A percentile compares a stretch with the other conserved stretches of the same genome.
Conservation (phyloP, 1,140 invertebrate genomes). For the Monochamus saltuarius region DNA sequence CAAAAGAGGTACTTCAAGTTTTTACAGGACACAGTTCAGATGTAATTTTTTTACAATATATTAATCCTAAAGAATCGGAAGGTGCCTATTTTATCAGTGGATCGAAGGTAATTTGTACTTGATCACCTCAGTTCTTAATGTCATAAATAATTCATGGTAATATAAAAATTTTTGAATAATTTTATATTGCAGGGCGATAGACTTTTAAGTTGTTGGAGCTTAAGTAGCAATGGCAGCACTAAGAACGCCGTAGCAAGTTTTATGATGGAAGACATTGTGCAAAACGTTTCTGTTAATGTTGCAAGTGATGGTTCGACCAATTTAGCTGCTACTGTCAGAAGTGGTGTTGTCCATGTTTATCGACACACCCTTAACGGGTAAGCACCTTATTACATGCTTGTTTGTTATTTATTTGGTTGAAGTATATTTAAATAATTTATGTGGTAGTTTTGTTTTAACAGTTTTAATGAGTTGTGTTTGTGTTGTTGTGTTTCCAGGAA, state of each 20-base stretch:
- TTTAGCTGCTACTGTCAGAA: constrained; percentile 67
- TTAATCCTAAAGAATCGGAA: constrained; percentile 49
- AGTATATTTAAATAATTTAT: neutral
- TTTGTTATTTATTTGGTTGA: constrained; percentile 1
- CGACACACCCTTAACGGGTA: constrained; percentile 73
- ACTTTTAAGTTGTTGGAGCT: constrained; percentile 63
- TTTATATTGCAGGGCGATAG: constrained; percentile 53
- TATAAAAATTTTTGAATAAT: neutral
- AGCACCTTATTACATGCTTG: constrained; percentile 33
- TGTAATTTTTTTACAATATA: constrained; percentile 58
- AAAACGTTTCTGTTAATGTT: constrained; percentile 55
- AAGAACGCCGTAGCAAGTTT: constrained; percentile 57
- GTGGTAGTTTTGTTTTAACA: neutral
- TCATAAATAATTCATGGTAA: neutral
- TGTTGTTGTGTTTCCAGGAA: constrained; percentile 48
- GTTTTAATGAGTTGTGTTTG: neutral
- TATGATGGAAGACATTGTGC: constrained; percentile 66
- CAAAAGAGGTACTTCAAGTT: constrained; percentile 59
- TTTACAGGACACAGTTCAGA: constrained; percentile 70
- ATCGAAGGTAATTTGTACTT: constrained; percentile 46
- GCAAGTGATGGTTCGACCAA: constrained; percentile 55
- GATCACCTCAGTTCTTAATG: neutral
- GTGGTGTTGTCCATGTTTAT: constrained; percentile 76
- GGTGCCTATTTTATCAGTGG: constrained; percentile 64
- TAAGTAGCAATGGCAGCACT: constrained; percentile 52